phyloP scores from a whole-genome alignment of 2,797 vertebrate genomes.

The Hydrolagus colliei region DNA sequence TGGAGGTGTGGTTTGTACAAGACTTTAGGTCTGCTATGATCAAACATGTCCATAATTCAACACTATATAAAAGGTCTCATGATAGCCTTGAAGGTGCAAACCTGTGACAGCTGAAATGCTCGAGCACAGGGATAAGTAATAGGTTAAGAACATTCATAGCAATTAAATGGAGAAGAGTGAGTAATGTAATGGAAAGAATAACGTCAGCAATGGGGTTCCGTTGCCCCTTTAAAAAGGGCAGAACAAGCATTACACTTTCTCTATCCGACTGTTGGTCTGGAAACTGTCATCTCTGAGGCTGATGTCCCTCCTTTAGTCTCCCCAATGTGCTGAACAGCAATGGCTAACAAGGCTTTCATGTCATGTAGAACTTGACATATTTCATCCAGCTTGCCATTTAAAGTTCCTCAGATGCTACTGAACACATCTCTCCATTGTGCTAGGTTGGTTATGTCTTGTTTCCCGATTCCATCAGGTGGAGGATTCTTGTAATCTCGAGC shows the following conservation, averaged over 20 bases:
- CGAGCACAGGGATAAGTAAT: background rate
- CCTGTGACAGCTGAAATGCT: background rate
- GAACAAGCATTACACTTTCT: background rate
- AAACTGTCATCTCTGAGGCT: background rate
- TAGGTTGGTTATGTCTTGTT: slow-evolving; percentile 6
- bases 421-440: background rate
- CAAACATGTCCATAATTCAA: slow-evolving; percentile 10
- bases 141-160: slow-evolving; percentile 2
- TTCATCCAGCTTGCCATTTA: slow-evolving; percentile 29
- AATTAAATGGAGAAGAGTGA: slow-evolving; percentile 8
- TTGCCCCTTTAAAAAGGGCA: background rate
- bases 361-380: slow-evolving; percentile 24
- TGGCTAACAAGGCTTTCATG: slow-evolving; percentile 27
- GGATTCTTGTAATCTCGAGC: background rate
- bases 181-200: background rate
- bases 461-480: slow-evolving; percentile 8
- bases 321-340: slow-evolving; percentile 2
- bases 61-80: background rate
- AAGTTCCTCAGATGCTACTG: slow-evolving; percentile 3
- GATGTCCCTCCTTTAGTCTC: slow-evolving; percentile 23
- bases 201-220: background rate
- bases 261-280: background rate
- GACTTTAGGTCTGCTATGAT: background rate
- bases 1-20: slow-evolving; percentile 1
- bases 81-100: background rate